These are phyloP conservation scores for Clarias fuscus DNA, from an alignment of 2,797 vertebrate species.

Conservation along the genomic window DNA sequence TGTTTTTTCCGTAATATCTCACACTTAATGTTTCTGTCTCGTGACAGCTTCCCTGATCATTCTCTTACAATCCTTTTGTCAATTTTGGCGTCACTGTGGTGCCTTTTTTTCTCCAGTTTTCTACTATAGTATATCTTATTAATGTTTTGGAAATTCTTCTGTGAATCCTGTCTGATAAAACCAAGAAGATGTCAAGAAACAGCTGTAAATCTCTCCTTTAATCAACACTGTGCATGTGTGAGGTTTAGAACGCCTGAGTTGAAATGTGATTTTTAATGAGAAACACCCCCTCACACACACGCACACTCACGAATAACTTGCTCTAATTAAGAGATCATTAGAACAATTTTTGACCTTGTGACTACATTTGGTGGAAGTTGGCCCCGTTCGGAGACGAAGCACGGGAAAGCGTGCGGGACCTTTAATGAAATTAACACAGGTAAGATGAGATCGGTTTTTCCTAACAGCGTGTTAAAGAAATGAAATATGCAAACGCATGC, in stretches of 20 bases:
- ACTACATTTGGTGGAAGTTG: not conserved
- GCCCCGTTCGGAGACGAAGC: not conserved
- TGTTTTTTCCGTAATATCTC: no score
- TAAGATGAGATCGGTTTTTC: slow-evolving; percentile 17
- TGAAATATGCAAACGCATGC: slow-evolving; percentile 24
- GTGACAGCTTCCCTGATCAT: not conserved
- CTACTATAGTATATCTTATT: not conserved
- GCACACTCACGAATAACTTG: slow-evolving; percentile 10
- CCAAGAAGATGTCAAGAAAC: not conserved
- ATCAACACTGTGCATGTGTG: not conserved
- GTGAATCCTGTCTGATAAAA: not conserved
- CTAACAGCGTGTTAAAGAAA: slow-evolving; percentile 8
- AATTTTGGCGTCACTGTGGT: not conserved
- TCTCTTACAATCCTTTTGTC: not conserved
- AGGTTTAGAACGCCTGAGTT: not conserved
- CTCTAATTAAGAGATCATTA: not conserved
- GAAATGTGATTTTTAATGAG: not conserved
- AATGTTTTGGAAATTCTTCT: not conserved
- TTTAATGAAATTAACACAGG: slow-evolving; percentile 22
- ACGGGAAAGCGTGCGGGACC: not conserved
- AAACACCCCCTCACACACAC: not conserved
- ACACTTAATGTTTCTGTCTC: not conserved
- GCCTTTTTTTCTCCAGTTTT: not conserved
- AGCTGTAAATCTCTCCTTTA: not conserved
- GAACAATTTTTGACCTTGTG: not conserved